Conservation (phyloP, 2,888 invertebrate species). For the Aethes cnicana region DNA sequence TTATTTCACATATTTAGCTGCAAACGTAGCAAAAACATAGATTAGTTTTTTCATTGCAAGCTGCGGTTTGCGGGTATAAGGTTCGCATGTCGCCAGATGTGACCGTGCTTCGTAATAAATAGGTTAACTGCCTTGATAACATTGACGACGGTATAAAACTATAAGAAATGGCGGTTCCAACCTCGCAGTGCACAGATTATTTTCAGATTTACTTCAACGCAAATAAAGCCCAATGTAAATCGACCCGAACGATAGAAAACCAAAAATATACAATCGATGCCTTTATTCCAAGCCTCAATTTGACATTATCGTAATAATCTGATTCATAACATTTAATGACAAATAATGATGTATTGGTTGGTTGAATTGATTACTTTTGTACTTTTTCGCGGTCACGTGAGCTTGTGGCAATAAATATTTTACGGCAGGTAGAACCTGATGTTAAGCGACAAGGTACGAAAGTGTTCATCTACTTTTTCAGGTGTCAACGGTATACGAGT, state of each 20-base stretch:
- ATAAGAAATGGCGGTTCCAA: slow-evolving; percentile 13
- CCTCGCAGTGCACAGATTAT: background rate
- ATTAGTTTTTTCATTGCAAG: too few species aligned
- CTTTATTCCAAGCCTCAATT: slow-evolving; percentile 4
- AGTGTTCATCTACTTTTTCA: too few species aligned
- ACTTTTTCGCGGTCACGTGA: too few species aligned
- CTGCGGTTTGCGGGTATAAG: slow-evolving; percentile 8
- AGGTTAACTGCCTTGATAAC: slow-evolving; percentile 28
- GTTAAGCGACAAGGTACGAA: too few species aligned
- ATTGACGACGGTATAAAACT: slow-evolving; percentile 28
- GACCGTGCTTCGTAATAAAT: slow-evolving; percentile 23
- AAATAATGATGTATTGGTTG: too few species aligned
- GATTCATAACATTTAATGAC: too few species aligned
- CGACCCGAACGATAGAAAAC: background rate
- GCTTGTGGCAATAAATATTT: too few species aligned
- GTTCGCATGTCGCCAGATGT: slow-evolving; percentile 30
- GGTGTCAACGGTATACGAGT: too few species aligned
- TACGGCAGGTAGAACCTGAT: too few species aligned
- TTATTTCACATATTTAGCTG: too few species aligned
- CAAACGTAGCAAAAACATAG: too few species aligned
- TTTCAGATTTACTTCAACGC: background rate
- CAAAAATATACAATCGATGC: slow-evolving; percentile 6
- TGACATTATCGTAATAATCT: slow-evolving; percentile 10
- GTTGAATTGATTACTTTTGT: too few species aligned
- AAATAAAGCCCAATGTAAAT: background rate